Percentiles rank a stretch among this genome's conserved stretches.
Conservation (phyloP, 2,888 invertebrate genomes). For the Yponomeuta sedellus region DNA sequence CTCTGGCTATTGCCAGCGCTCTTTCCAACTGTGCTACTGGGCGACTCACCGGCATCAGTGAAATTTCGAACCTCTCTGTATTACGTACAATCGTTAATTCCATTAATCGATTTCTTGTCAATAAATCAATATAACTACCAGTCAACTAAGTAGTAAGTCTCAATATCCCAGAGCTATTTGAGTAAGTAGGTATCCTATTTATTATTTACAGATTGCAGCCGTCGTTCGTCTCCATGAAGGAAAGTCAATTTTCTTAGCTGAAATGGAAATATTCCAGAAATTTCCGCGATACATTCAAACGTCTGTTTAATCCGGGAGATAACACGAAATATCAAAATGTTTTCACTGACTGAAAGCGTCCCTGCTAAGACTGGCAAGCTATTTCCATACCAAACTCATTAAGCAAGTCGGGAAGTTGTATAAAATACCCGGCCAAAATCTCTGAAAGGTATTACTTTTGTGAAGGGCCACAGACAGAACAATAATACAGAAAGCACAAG, state of each 20-base stretch:
- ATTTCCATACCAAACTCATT: slow-evolving; percentile 15
- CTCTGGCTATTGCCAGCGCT: too few species aligned
- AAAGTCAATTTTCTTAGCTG: too few species aligned
- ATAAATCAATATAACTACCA: too few species aligned
- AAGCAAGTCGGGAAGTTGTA: slow-evolving; percentile 4
- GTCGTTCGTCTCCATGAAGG: too few species aligned
- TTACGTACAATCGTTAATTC: too few species aligned
- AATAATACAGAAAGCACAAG: not conserved
- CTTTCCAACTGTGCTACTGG: too few species aligned
- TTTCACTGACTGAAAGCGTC: not conserved
- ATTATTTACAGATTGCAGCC: too few species aligned
- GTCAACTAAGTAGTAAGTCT: not conserved
- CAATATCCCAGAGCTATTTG: too few species aligned
- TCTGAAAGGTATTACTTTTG: slow-evolving; percentile 7
- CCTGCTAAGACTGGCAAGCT: slow-evolving; percentile 8
- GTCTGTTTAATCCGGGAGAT: not conserved
- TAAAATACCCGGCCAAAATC: slow-evolving; percentile 6
- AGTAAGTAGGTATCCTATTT: too few species aligned
- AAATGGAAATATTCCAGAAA: not conserved
- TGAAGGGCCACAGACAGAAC: not conserved
- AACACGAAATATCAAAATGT: slow-evolving; percentile 3
- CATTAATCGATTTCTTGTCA: too few species aligned
- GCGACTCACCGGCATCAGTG: too few species aligned
- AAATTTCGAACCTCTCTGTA: too few species aligned
- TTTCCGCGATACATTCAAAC: not conserved